phyloP scores from a whole-genome alignment of 2,888 invertebrate species.

The Lasioglossum malachurum region DNA sequence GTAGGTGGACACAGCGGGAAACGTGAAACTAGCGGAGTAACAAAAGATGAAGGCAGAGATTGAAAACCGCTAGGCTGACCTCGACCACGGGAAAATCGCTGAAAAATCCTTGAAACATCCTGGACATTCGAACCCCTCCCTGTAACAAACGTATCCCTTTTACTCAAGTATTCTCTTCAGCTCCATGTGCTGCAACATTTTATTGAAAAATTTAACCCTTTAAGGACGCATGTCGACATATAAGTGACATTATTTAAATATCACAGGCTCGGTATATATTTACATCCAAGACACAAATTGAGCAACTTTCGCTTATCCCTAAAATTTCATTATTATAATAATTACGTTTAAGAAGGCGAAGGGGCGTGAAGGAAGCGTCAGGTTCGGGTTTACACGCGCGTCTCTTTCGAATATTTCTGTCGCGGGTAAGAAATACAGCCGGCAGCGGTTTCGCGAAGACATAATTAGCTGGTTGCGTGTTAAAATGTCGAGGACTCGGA shows the following conservation, averaged over 20 bases:
- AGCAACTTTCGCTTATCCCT: no score
- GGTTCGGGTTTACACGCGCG: not conserved
- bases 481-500: conserved; percentile 10
- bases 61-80: not conserved
- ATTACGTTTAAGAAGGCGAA: not conserved
- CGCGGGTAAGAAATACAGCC: not conserved
- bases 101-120: not conserved
- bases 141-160: not conserved
- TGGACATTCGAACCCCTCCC: not conserved
- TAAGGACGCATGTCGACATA: not conserved
- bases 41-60: not conserved
- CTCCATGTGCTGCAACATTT: no score
- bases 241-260: not conserved
- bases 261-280: not conserved
- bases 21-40: conserved; percentile 8
- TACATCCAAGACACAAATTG: no score
- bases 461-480: not conserved
- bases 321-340: no score
- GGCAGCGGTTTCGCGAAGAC: not conserved
- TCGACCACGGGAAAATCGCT: not conserved
- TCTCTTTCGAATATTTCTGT: not conserved
- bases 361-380: not conserved
- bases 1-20: conserved; percentile 21
- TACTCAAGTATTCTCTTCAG: no score
- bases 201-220: not conserved